phyloP scores from a whole-genome alignment of 2,888 invertebrate genomes.

The Girardia tigrina region DNA sequence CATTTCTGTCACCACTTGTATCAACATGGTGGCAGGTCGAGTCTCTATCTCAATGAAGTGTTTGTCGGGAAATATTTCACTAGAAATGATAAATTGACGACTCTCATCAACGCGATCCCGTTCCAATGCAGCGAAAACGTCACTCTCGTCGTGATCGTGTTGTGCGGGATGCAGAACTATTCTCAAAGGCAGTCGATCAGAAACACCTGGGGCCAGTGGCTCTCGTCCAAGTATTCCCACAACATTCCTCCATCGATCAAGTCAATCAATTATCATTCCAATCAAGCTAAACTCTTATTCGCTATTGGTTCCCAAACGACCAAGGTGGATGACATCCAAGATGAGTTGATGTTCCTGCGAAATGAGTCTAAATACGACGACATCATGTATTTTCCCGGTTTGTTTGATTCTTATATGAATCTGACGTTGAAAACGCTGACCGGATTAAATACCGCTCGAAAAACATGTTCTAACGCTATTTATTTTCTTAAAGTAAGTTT shows the following conservation, averaged over 20 bases:
- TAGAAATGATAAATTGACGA: background rate
- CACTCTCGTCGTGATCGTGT: background rate
- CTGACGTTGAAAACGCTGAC: background rate
- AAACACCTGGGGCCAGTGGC: slow-evolving; percentile 16
- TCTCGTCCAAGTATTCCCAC: background rate
- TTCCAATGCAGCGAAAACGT: background rate
- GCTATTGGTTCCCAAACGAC: background rate
- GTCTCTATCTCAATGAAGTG: too few species aligned
- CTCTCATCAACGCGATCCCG: background rate
- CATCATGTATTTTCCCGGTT: slow-evolving; percentile 1
- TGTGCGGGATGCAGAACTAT: background rate
- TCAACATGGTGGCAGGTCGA: too few species aligned
- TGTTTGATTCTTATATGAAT: background rate
- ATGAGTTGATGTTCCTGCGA: background rate
- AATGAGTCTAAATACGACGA: background rate
- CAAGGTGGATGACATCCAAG: background rate
- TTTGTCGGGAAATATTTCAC: background rate
- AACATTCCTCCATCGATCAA: background rate
- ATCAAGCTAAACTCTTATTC: background rate
- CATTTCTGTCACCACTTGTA: too few species aligned
- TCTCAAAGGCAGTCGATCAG: background rate
- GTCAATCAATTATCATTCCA: background rate
- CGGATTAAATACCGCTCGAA: background rate
- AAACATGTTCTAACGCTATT: background rate
- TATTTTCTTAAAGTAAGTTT: background rate